These are phyloP conservation scores for Augiades crinisus DNA, from an alignment of 2,888 invertebrate genomes.

Conservation along the genomic window DNA sequence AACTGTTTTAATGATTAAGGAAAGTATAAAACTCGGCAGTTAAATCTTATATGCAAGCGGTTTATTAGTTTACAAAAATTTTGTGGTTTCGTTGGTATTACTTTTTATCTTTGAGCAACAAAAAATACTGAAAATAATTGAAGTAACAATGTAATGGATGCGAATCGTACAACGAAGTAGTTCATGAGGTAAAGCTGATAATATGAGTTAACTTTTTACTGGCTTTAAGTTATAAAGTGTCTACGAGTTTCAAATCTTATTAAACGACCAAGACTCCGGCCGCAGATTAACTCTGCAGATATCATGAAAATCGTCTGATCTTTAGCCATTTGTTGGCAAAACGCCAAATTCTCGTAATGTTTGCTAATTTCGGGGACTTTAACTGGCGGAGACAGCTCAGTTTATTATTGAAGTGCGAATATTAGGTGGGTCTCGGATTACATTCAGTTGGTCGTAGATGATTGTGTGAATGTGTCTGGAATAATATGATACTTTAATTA, in stretches of 20 bases:
- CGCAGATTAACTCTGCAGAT: constrained; percentile 27
- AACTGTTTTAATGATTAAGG: no score
- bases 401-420: constrained; percentile 26
- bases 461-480: constrained; percentile 10
- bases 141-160: background rate
- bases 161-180: constrained; percentile 11
- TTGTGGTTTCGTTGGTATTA: no score
- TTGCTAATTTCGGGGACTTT: constrained; percentile 25
- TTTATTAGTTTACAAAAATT: no score
- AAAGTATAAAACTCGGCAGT: no score
- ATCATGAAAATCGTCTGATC: constrained; percentile 28
- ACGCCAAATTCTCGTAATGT: constrained; percentile 25
- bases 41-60: no score
- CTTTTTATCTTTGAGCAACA: no score
- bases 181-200: constrained; percentile 23
- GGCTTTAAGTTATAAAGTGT: constrained; percentile 27
- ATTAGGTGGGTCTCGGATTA: constrained; percentile 23
- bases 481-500: constrained; percentile 24
- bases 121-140: background rate
- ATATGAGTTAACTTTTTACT: constrained; percentile 26
- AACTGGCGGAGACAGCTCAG: constrained; percentile 25
- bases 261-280: constrained; percentile 26
- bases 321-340: constrained; percentile 25
- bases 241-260: constrained; percentile 27
- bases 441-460: constrained; percentile 7